Percentiles rank a stretch among this genome's conserved stretches.
These are phyloP conservation scores for Cenopis cana DNA, from an alignment of 2,888 invertebrate species.

Conservation along the genomic window DNA sequence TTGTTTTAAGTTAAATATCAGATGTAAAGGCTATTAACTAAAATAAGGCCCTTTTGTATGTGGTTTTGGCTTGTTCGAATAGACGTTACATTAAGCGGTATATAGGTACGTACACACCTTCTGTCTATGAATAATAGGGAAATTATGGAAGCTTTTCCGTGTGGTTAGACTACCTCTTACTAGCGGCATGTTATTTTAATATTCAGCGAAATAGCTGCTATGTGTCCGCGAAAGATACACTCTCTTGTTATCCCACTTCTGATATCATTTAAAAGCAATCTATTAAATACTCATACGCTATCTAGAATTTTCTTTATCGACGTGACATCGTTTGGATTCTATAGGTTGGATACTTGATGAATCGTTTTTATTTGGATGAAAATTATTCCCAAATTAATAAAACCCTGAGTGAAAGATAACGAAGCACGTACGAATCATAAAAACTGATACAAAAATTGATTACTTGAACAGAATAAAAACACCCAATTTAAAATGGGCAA, in stretches of 20 bases:
- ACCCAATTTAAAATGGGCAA: conserved; percentile 26
- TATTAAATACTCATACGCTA: background rate
- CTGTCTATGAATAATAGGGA: background rate
- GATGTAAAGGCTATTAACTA: too few species aligned
- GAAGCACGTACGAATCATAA: conserved; percentile 41
- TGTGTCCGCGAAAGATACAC: background rate
- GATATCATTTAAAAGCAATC: background rate
- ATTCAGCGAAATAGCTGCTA: background rate
- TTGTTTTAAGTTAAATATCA: too few species aligned
- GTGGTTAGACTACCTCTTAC: background rate
- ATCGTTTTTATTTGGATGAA: background rate
- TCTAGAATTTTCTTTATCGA: background rate
- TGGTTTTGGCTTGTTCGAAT: too few species aligned
- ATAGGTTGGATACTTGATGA: background rate
- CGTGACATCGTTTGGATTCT: background rate
- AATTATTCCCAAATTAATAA: conserved; percentile 1
- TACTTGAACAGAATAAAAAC: conserved; percentile 7
- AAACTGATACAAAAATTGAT: conserved; percentile 28
- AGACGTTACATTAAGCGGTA: too few species aligned
- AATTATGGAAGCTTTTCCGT: background rate
- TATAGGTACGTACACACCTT: too few species aligned
- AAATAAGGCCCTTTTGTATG: too few species aligned
- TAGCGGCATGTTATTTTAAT: background rate
- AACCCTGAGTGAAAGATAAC: background rate
- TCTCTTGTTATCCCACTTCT: background rate